Evolutionary conservation across 2,113 vertebrate genomes (phyloP).

Genomic region (Oncorhynchus nerka): DNA sequence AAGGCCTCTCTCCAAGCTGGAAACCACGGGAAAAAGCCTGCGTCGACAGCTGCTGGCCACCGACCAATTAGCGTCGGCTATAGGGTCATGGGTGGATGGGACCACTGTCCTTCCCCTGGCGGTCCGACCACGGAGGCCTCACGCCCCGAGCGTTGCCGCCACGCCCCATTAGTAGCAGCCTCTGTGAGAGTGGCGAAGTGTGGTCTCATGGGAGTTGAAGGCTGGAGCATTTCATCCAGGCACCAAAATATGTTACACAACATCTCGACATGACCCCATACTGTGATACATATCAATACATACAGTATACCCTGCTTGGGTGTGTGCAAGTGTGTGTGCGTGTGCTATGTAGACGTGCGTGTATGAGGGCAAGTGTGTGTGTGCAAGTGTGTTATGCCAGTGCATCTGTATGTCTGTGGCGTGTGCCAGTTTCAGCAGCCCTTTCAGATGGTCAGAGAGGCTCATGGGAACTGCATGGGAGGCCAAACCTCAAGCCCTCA

Average conservation of each 20-base stretch:
- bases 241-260: background rate
- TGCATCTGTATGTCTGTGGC: background rate
- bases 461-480: conserved; percentile 11
- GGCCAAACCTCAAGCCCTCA: conserved; percentile 13
- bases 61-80: conserved; percentile 24
- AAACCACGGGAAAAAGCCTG: conserved; percentile 60
- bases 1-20: conserved; percentile 51
- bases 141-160: conserved; percentile 38
- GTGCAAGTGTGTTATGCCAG: background rate
- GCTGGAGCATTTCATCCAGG: background rate
- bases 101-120: conserved; percentile 25
- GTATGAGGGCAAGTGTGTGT: background rate
- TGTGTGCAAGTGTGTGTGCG: background rate
- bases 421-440: background rate
- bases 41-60: conserved; percentile 45
- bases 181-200: conserved; percentile 32
- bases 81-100: conserved; percentile 44
- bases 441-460: conserved; percentile 10
- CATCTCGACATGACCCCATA: conserved; percentile 1
- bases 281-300: background rate
- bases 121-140: conserved; percentile 51
- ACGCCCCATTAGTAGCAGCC: conserved; percentile 58
- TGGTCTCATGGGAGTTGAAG: background rate
- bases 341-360: too few relatives aligned
- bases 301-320: background rate